Conservation (phyloP, 2,888 invertebrate genomes). For the Quadroppia sp. region DNA sequence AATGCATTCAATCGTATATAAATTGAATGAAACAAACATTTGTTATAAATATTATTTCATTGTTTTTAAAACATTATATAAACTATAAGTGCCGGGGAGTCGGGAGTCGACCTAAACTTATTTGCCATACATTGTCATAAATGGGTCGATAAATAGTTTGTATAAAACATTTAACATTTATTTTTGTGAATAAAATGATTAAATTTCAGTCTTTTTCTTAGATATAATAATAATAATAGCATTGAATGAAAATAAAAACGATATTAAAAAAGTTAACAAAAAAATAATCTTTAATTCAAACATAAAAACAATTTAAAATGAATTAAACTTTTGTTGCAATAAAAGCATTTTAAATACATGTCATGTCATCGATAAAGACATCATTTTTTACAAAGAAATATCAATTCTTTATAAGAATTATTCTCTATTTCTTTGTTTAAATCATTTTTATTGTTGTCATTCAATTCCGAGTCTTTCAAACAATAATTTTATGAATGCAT, state of each 20-base stretch:
- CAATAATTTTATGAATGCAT: no score
- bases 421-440: no score
- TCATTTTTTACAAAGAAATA: no score
- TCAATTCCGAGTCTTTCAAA: no score
- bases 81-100: slow-evolving; percentile 13
- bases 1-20: neutral
- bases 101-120: neutral
- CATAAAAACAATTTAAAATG: neutral
- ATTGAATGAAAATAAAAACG: no score
- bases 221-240: no score
- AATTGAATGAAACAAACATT: neutral
- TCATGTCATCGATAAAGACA: neutral
- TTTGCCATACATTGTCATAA: neutral
- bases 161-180: neutral
- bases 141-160: slow-evolving; percentile 26
- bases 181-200: neutral
- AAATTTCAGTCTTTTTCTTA: neutral
- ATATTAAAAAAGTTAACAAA: neutral
- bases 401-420: no score
- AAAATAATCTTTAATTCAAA: neutral
- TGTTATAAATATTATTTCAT: neutral
- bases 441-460: no score
- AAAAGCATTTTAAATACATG: neutral
- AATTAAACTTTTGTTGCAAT: neutral
- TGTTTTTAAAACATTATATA: neutral